Conservation (phyloP, 1,140 invertebrate genomes). For the Danaus melanippus region DNA sequence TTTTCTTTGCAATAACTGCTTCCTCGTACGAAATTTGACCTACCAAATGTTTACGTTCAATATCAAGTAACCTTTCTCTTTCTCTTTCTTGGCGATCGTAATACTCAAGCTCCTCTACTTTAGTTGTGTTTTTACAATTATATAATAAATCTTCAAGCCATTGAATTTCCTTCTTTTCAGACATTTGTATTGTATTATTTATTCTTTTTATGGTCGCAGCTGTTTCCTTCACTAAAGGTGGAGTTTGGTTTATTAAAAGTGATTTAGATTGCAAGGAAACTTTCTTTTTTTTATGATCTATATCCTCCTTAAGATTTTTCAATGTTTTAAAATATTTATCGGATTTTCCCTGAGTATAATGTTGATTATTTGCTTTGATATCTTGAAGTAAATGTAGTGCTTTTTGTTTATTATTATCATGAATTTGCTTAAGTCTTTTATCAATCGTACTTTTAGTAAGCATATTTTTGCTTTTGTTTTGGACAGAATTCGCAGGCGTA, state of each 20-base stretch:
- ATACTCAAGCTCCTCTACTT: conserved; percentile 58
- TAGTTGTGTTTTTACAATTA: conserved; percentile 52
- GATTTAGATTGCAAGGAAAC: conserved; percentile 22
- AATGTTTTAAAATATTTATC: conserved; percentile 40
- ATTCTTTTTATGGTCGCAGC: conserved; percentile 64
- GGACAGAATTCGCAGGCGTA: conserved; percentile 45
- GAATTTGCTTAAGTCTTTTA: conserved; percentile 43
- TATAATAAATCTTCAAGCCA: conserved; percentile 66
- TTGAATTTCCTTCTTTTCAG: conserved; percentile 68
- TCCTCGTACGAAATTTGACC: conserved; percentile 73
- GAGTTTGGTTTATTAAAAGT: conserved; percentile 15
- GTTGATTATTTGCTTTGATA: conserved; percentile 47
- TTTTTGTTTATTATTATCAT: conserved; percentile 62
- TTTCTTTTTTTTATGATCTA: conserved; percentile 28
- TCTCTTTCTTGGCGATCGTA: conserved; percentile 59
- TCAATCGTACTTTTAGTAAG: conserved; percentile 52
- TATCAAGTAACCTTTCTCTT: conserved; percentile 63
- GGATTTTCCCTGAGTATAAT: conserved; percentile 42
- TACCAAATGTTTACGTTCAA: conserved; percentile 72
- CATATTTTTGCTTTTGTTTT: conserved; percentile 46
- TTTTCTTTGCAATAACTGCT: conserved; percentile 70
- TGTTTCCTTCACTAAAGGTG: conserved; percentile 61
- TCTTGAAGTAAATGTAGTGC: conserved; percentile 56
- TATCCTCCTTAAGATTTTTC: conserved; percentile 34
- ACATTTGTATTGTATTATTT: conserved; percentile 58